Conservation (phyloP, 2,113 vertebrate species). For the Sinosuthora webbiana region DNA sequence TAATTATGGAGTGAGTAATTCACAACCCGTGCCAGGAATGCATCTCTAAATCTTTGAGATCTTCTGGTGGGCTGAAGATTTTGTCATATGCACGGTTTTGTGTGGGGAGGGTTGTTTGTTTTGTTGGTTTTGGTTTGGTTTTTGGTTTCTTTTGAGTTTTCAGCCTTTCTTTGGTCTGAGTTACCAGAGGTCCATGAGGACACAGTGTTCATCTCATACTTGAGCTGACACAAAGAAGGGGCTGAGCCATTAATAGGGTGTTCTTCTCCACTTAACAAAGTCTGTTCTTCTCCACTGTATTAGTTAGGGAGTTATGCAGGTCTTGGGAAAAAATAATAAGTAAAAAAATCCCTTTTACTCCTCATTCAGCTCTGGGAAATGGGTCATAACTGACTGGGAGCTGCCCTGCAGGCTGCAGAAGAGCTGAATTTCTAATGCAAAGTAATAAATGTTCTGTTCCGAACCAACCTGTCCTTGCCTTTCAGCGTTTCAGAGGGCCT, state of each 20-base stretch:
- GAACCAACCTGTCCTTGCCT: background rate
- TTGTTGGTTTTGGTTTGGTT: background rate
- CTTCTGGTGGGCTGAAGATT: background rate
- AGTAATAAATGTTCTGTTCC: background rate
- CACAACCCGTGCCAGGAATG: background rate
- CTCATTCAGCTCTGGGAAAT: background rate
- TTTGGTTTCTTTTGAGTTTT: background rate
- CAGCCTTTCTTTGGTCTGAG: background rate
- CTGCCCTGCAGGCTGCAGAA: background rate
- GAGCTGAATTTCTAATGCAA: background rate
- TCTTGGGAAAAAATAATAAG: background rate
- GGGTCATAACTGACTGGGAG: background rate
- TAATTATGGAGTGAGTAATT: background rate
- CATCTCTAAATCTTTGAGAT: background rate
- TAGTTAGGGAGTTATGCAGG: background rate
- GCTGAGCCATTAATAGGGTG: background rate
- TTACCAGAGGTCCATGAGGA: background rate
- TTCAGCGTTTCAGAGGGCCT: background rate
- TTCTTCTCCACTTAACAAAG: background rate
- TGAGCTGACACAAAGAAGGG: background rate
- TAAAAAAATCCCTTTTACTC: background rate
- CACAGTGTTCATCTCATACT: background rate
- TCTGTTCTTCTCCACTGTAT: background rate
- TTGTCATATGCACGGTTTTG: background rate
- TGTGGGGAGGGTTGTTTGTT: background rate